A percentile compares a stretch with the other conserved stretches of the same genome.
phyloP scores from a whole-genome alignment of 2,797 vertebrate species.

The Takifugu rubripes region DNA sequence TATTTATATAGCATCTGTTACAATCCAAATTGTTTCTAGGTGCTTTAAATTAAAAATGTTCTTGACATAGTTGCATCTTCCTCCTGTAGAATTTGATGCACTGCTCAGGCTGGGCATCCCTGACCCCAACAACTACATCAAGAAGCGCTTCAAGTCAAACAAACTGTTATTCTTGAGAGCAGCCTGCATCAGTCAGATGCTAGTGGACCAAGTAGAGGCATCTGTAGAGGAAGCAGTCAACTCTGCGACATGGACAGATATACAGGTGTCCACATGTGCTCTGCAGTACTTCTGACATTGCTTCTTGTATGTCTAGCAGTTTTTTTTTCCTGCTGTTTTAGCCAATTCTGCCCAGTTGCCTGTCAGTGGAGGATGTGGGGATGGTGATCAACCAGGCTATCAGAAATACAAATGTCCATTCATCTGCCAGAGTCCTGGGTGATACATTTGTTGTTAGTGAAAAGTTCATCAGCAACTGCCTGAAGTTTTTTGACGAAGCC shows the following conservation, averaged over 20 bases:
- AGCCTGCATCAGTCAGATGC: conserved; percentile 83
- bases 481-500: conserved; percentile 79
- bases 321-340: conserved; percentile 35
- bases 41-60: neutral
- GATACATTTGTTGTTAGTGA: conserved; percentile 88
- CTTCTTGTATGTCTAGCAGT: neutral
- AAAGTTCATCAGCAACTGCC: conserved; percentile 86
- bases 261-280: conserved; percentile 73
- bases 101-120: conserved; percentile 90
- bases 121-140: conserved; percentile 86
- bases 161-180: conserved; percentile 85
- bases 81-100: conserved; percentile 85
- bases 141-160: conserved; percentile 86
- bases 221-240: conserved; percentile 91
- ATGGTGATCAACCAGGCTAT: conserved; percentile 90
- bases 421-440: conserved; percentile 78
- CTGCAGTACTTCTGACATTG: neutral
- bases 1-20: too few relatives aligned
- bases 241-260: conserved; percentile 88
- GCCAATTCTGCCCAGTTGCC: conserved; percentile 89
- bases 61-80: too few relatives aligned
- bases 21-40: too few relatives aligned
- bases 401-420: conserved; percentile 80
- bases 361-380: conserved; percentile 84
- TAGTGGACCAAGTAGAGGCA: conserved; percentile 93